Evolutionary conservation across 2,113 vertebrate genomes (phyloP), one percentile per base, ranked within the genome.

Genomic region (Casuarius casuarius): DNA sequence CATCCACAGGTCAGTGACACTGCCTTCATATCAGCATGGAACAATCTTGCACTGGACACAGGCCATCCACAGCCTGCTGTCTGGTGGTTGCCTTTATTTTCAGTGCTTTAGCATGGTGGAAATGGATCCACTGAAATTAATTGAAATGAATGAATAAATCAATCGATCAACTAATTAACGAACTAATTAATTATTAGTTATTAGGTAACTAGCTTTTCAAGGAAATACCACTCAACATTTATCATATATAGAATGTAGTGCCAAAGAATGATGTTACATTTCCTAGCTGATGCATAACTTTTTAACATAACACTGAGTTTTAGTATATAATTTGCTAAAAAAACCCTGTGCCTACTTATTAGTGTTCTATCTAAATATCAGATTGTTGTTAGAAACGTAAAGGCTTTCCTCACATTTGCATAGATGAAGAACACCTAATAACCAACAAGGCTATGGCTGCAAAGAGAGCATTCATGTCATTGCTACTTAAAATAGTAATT

Each of bases 111-210:
- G 15, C 40, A 35, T 73, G 19, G 12, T 78, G 66, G 40, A 92
- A 94, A 94, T 46, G 0, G 78, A 38, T 46, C 35, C 21, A 71
- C 22, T 66, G 26, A 92, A 91, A 84, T 91, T 18, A 42, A 87
- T 51, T 62, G 1, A 2, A 82, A 78, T 58, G 10, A 80, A 73
- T 31, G 1, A 56, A 92, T 61, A 2, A 76, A 94, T 87, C 0
- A 71, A 77, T 71, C 12, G 63, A 76, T 68, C 3, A 44, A 91
- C 78, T 1, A 87, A 78, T 91, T 28, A 87, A 74, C 68, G 2
- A 62, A 49, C 4, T 33, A 66, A 77, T 90, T 81, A 78, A 74
- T 91, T 84, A 94, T 65, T 87, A 81, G 21, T 22, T 94, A 49
- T 44, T 63, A 54, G 38, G 15, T 49, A 78, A 78, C 74, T 35